Evolutionary conservation across 2,888 invertebrate species (phyloP).

Genomic region (Drosophila meridionalis): DNA sequence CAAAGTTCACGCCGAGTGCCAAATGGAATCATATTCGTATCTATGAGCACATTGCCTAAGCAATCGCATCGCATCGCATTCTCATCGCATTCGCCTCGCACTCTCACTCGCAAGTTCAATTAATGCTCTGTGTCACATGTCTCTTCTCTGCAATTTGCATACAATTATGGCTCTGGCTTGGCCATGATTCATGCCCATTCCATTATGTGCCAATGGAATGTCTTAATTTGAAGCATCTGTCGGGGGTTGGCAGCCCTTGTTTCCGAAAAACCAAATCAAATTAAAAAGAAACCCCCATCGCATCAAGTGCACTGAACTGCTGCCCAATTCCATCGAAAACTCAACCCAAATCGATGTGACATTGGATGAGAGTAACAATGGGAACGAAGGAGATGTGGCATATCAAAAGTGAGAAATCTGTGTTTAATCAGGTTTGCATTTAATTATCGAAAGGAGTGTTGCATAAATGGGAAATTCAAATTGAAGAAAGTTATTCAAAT

Average conservation of each 20-base stretch:
- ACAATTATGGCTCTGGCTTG: constrained; percentile 35
- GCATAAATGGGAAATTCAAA: no score
- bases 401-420: not conserved
- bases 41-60: constrained; percentile 22
- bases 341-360: constrained; percentile 8
- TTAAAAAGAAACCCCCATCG: constrained; percentile 1
- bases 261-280: not conserved
- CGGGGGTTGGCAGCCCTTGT: constrained; percentile 14
- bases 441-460: no score
- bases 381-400: not conserved
- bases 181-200: constrained; percentile 50
- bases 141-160: constrained; percentile 57
- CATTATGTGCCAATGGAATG: constrained; percentile 50
- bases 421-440: not conserved
- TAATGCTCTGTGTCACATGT: constrained; percentile 64
- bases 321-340: constrained; percentile 1
- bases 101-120: constrained; percentile 58
- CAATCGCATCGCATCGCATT: constrained; percentile 29
- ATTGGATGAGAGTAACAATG: constrained; percentile 2
- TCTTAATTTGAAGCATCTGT: constrained; percentile 76
- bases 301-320: constrained; percentile 39
- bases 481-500: no score
- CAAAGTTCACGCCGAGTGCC: constrained; percentile 67
- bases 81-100: constrained; percentile 24
- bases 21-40: constrained; percentile 38